These are phyloP conservation scores for Thalassaphorura encarpata DNA, from an alignment of 1,140 invertebrate species.

Conservation along the genomic window DNA sequence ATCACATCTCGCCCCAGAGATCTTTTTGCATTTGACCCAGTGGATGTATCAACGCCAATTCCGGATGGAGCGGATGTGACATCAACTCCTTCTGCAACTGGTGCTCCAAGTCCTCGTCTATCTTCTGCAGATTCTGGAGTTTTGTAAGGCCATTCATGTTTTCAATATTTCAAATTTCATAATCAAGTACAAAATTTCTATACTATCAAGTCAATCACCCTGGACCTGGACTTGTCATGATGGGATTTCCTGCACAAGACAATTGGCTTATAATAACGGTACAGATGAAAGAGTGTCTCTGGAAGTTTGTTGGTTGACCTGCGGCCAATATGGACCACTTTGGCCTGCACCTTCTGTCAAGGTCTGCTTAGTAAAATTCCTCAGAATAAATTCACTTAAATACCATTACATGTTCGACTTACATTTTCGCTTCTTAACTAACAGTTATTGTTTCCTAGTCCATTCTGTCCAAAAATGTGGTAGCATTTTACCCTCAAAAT, in stretches of 20 bases:
- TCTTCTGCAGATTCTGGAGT: too few species aligned
- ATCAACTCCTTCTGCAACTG: too few species aligned
- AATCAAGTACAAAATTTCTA: not conserved
- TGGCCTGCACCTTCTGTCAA: slow-evolving; percentile 25
- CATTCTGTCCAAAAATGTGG: not conserved
- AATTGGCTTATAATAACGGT: slow-evolving; percentile 5
- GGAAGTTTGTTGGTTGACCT: slow-evolving; percentile 30
- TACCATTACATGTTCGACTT: too few species aligned
- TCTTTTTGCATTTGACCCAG: too few species aligned
- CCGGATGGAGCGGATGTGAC: too few species aligned
- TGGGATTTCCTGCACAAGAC: slow-evolving; percentile 19
- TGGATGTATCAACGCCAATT: too few species aligned
- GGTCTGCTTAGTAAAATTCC: not conserved
- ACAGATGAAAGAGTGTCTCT: slow-evolving; percentile 13
- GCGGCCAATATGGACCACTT: slow-evolving; percentile 18
- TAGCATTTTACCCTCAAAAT: slow-evolving; percentile 29
- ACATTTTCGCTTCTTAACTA: not conserved
- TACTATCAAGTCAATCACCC: slow-evolving; percentile 27
- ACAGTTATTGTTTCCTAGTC: not conserved
- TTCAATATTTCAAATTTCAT: too few species aligned
- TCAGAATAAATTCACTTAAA: slow-evolving; percentile 1
- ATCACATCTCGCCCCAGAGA: too few species aligned
- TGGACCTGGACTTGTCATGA: slow-evolving; percentile 30
- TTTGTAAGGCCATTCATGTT: too few species aligned
- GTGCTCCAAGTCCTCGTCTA: too few species aligned